Conservation (phyloP, 2,888 invertebrate species). For the Trachelus troglodyta region DNA sequence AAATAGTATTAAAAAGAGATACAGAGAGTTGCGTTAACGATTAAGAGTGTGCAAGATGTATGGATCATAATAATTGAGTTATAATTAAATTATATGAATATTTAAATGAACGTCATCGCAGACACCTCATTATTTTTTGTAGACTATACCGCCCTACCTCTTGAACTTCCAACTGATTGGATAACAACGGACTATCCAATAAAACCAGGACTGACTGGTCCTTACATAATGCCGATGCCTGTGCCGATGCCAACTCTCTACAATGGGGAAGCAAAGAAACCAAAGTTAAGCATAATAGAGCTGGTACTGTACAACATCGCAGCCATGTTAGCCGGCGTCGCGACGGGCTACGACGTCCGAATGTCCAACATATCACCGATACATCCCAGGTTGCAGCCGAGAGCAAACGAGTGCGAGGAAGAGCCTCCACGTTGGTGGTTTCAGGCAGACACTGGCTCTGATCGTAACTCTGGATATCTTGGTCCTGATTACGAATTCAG, state of each 20-base stretch:
- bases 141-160: slow-evolving; percentile 58
- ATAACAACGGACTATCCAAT: slow-evolving; percentile 52
- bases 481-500: slow-evolving; percentile 72
- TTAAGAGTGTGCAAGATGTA: background rate
- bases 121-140: slow-evolving; percentile 39
- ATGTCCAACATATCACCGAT: slow-evolving; percentile 87
- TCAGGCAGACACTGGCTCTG: slow-evolving; percentile 53
- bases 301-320: slow-evolving; percentile 91
- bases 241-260: slow-evolving; percentile 86
- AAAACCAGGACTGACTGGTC: slow-evolving; percentile 58
- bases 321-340: slow-evolving; percentile 89
- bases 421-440: slow-evolving; percentile 59
- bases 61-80: background rate
- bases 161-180: slow-evolving; percentile 56
- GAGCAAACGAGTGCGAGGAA: slow-evolving; percentile 45
- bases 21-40: slow-evolving; percentile 19
- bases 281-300: slow-evolving; percentile 80
- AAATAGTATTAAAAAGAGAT: slow-evolving; percentile 10
- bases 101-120: background rate
- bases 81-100: background rate
- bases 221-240: slow-evolving; percentile 66
- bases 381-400: slow-evolving; percentile 82
- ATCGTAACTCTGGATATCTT: slow-evolving; percentile 60
- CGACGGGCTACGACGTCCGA: slow-evolving; percentile 92
- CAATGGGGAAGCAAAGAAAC: slow-evolving; percentile 77